Conservation (phyloP, 2,888 invertebrate species). For the Pristionchus japonicus region DNA sequence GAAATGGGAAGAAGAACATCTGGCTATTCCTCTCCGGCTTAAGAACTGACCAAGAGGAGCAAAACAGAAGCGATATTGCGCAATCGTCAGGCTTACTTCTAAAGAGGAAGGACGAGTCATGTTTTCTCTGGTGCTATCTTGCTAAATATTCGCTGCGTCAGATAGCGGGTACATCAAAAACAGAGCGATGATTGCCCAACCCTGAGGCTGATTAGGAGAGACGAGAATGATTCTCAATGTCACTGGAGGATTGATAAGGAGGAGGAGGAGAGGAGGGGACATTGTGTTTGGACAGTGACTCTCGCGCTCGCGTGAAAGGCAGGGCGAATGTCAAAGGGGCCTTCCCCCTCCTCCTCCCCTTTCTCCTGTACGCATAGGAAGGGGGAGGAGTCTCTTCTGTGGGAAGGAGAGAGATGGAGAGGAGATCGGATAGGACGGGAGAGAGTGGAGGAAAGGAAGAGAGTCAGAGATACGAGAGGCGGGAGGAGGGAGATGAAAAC, state of each 20-base stretch:
- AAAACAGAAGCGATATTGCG: neutral
- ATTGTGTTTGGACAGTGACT: conserved; percentile 26
- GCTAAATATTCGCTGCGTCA: neutral
- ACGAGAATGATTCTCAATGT: neutral
- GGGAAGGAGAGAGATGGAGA: neutral
- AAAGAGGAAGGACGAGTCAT: neutral
- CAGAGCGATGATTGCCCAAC: neutral
- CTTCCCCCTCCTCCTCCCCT: conserved; percentile 1
- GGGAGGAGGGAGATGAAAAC: conserved; percentile 16
- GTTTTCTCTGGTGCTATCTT: no score
- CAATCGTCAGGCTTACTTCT: neutral
- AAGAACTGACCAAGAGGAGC: neutral
- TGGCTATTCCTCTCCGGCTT: neutral
- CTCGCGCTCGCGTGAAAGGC: neutral
- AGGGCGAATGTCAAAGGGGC: conserved; percentile 26
- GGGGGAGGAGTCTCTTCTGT: conserved; percentile 18
- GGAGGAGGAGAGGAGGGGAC: neutral
- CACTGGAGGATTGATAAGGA: conserved; percentile 1
- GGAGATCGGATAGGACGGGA: neutral
- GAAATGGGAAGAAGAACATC: conserved; percentile 26
- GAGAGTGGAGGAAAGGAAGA: neutral
- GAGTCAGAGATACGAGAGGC: conserved; percentile 5
- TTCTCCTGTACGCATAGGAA: neutral
- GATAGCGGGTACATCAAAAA: neutral
- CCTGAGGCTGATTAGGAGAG: neutral